Conservation (phyloP, 2,797 vertebrate species). For the Hirundo rustica region DNA sequence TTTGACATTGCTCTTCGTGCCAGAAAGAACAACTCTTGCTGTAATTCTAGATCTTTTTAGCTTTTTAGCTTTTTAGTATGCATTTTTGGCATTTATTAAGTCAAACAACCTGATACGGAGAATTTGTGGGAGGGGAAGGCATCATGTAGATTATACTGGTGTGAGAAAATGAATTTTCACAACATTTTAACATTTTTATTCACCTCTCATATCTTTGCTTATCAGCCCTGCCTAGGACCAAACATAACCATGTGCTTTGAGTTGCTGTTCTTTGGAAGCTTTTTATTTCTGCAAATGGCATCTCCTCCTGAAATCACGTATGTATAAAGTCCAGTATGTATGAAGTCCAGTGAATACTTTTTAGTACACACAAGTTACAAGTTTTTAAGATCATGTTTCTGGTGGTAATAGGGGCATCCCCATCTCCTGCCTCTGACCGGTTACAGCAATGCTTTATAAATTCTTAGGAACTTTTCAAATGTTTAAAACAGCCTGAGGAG, state of each 20-base stretch:
- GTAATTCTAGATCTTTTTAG: background rate
- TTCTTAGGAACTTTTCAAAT: background rate
- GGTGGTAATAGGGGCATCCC: background rate
- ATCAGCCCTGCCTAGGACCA: background rate
- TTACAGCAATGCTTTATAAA: background rate
- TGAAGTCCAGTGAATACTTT: background rate
- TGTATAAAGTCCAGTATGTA: background rate
- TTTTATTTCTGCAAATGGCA: background rate
- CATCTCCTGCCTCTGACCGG: background rate
- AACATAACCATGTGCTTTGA: background rate
- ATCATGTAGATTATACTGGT: background rate
- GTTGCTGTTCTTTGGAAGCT: background rate
- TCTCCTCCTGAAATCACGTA: background rate
- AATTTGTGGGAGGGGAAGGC: background rate
- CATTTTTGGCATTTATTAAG: background rate
- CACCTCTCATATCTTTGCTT: background rate
- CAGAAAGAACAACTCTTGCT: background rate
- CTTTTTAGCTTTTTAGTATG: too few species aligned
- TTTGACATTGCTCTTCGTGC: background rate
- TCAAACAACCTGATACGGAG: background rate
- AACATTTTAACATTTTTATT: background rate
- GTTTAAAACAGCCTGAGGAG: background rate
- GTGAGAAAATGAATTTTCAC: background rate
- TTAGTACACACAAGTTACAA: background rate
- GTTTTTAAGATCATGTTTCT: background rate